Evolutionary conservation across 2,113 vertebrate genomes (phyloP).

Genomic region (Gobius niger): DNA sequence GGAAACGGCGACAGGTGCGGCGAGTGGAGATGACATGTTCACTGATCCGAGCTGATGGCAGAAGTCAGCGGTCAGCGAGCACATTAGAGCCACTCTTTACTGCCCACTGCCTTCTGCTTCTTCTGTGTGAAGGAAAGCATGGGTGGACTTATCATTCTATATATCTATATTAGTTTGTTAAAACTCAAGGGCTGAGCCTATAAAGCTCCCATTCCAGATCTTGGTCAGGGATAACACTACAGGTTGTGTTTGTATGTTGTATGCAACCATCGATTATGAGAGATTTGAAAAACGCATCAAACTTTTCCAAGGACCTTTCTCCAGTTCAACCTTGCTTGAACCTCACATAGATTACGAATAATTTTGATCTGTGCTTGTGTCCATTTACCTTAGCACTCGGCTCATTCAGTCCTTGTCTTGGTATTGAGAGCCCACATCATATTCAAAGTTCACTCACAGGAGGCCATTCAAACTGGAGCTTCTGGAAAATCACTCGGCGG

Average conservation of each 20-base stretch:
- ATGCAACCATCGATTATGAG: too few relatives aligned
- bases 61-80: slow-evolving; percentile 73
- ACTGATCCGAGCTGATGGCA: slow-evolving; percentile 66
- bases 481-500: neutral
- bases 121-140: neutral
- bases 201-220: too few relatives aligned
- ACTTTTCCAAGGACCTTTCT: neutral
- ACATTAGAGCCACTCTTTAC: slow-evolving; percentile 55
- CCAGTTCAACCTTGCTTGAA: neutral
- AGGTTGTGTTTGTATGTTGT: too few relatives aligned
- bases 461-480: neutral
- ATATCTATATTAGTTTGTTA: too few relatives aligned
- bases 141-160: neutral
- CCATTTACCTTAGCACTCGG: neutral
- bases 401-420: neutral
- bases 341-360: neutral
- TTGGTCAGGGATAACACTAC: too few relatives aligned
- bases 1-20: slow-evolving; percentile 69
- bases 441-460: slow-evolving; percentile 1
- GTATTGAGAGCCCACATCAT: neutral
- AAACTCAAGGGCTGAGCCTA: too few relatives aligned
- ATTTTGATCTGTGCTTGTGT: neutral
- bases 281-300: too few relatives aligned
- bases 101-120: neutral
- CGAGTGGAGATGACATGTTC: slow-evolving; percentile 74